Evolutionary conservation across 2,113 vertebrate species (phyloP), one percentile per base, ranked within the genome.

Genomic region (Stigmatopora nigra): DNA sequence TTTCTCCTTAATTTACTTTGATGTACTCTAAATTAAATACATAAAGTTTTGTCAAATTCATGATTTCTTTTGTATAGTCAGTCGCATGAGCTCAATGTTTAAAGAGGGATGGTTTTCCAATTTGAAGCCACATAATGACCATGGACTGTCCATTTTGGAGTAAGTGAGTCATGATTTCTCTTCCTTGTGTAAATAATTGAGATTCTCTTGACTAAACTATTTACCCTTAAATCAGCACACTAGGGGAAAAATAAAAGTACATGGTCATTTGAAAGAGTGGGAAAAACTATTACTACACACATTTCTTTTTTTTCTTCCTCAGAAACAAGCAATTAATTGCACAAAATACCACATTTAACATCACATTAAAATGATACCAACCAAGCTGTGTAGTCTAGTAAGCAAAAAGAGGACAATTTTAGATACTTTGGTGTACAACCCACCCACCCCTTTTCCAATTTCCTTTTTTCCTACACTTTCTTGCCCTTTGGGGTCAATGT

Each of bases 371-470:
- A 72, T 67, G 36, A 35, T 60, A 55, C 57, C 31, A 51, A 47
- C 46, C 22, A 77, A 77, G 63, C 49, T 58, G 68, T 35, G 64
- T 31, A 47, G 53, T 22, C 51, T 68, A 79, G 69, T 79, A 53
- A 41, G 38, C 38, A 41, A 41, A 69, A 58, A 17, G 59, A 76
- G 65, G 55, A 69, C 56, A 41, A 66, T 72, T 58, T 60, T 47
- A 71, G 67, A 73, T 81, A 78, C 78, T 75, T 64, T 76, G 66
- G 72, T 80, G 58, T 72, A 48, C 65, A 45, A 22, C 78, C 71
- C 76, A 65, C 70, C 72, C 71, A 16, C 17, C n/a, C 4, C 56
- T 72, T 83, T 84, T 85, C 64, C 78, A 86, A 83, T 86, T 79
- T 85, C 66, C 76, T 81, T 78, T 77, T 11, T 68, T 70, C 76